Base-by-base conservation (phyloP, 2,888 invertebrate genomes). In the Magallana nippona region DNA sequence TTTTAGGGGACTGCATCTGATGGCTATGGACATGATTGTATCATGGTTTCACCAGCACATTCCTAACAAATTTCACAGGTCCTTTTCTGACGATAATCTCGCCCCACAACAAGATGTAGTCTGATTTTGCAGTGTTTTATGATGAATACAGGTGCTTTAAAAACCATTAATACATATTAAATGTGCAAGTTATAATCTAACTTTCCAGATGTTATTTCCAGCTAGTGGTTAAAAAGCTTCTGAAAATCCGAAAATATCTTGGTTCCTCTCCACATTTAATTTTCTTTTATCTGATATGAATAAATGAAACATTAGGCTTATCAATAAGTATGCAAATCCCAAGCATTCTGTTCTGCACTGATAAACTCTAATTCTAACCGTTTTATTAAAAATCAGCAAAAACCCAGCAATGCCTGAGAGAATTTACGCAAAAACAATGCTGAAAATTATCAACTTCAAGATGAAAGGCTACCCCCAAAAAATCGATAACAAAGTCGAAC, bases 301-400 rank as follows among this genome's bases (percentile, higher is more conserved):
- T 71, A 71, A 71, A 71, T 71, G 71, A 71, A 71, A 71, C 71
- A 71, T 71, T 71, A 71, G 32, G 71, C 71, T 71, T 71, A 71
- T 71, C 71, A 71, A 27, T 71, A 71, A 71, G 71, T 71, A 71
- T 71, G 71, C 71, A 71, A 71, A 71, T 71, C 71, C 71, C 71
- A 15, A 71, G 71, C 71, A 27, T 27, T 71, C 71, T 27, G 71
- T 71, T 71, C 27, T 71, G 27, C 71, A 71, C 71, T 71, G 71
- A 71, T 71, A 71, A 71, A 71, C 71, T 27, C 71, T 27, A 71
- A 44, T 44, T 71, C 71, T 63, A 63, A 63, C 63, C 32, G 71
- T 27, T 71, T 71, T 32, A 27, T 71, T 71, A 27, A 27, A 71
- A 71, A 71, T 11, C 71, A 71, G 71, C 71, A 22, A 15, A 71